Evolutionary conservation across 2,797 vertebrate genomes (phyloP).

Genomic region (Leptatherina wallacei): DNA sequence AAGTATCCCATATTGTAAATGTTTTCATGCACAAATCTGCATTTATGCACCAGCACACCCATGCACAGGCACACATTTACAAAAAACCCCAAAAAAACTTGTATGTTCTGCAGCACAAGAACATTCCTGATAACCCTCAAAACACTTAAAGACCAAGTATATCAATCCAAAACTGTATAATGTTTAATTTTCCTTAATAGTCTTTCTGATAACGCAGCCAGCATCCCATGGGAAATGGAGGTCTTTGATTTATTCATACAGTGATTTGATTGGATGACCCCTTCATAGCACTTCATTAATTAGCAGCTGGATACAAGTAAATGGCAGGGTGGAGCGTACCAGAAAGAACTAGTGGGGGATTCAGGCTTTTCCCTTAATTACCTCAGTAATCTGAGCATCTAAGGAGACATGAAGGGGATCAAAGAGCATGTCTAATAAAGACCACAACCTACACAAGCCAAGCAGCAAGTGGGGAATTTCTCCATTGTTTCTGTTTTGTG

Average conservation of each 20-base stretch:
- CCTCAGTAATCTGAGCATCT: constrained; percentile 28
- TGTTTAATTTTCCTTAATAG: constrained; percentile 21
- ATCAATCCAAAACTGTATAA: constrained; percentile 9
- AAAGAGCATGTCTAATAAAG: constrained; percentile 63
- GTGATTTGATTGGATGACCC: constrained; percentile 70
- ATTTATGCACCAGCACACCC: background rate
- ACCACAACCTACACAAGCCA: constrained; percentile 18
- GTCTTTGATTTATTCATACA: constrained; percentile 66
- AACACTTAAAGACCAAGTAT: constrained; percentile 14
- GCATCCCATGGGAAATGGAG: constrained; percentile 14
- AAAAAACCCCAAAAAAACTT: background rate
- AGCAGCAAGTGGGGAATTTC: constrained; percentile 18
- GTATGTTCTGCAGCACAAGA: background rate
- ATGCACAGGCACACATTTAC: background rate
- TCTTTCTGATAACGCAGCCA: constrained; percentile 28
- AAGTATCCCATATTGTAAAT: constrained; percentile 27
- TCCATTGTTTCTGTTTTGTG: constrained; percentile 30
- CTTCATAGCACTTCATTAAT: constrained; percentile 67
- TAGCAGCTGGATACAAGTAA: constrained; percentile 60
- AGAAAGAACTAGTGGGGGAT: constrained; percentile 35
- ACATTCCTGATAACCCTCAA: constrained; percentile 5
- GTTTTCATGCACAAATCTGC: constrained; percentile 4
- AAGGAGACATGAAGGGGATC: constrained; percentile 45
- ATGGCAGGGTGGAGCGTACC: constrained; percentile 45
- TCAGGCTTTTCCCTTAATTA: constrained; percentile 63